Percentiles rank a stretch among this genome's conserved stretches.
phyloP scores from a whole-genome alignment of 2,113 vertebrate genomes.

The Muntiacus reevesi region DNA sequence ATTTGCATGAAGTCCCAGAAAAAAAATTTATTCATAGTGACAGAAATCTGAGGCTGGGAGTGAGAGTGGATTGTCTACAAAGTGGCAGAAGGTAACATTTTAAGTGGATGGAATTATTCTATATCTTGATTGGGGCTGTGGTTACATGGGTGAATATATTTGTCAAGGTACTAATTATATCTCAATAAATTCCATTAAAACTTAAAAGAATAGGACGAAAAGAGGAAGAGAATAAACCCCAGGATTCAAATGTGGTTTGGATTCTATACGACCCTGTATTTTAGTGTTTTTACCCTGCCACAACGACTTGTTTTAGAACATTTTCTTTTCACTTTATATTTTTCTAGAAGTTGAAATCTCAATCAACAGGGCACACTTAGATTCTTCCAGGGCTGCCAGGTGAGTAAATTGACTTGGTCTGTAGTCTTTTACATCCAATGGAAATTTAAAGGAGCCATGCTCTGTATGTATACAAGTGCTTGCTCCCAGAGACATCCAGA shows the following conservation, averaged over 20 bases:
- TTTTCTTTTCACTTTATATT: neutral
- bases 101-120: neutral
- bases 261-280: neutral
- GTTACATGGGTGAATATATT: neutral
- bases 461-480: neutral
- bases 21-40: neutral
- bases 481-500: neutral
- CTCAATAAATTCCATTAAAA: neutral
- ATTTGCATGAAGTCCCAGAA: neutral
- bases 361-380: neutral
- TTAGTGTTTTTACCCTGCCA: neutral
- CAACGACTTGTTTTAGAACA: neutral
- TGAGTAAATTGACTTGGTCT: neutral
- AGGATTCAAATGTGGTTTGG: neutral
- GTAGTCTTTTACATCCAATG: neutral
- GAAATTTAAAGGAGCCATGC: neutral
- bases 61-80: neutral
- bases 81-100: neutral
- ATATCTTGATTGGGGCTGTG: neutral
- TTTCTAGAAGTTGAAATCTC: neutral
- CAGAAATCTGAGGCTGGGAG: neutral
- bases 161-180: neutral
- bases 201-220: neutral
- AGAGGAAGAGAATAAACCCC: accelerated
- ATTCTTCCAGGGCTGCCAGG: neutral